Percentiles rank a stretch among this genome's conserved stretches.
These are phyloP conservation scores for Enteromius paludinosus DNA, from an alignment of 2,797 vertebrate species.

Conservation along the genomic window DNA sequence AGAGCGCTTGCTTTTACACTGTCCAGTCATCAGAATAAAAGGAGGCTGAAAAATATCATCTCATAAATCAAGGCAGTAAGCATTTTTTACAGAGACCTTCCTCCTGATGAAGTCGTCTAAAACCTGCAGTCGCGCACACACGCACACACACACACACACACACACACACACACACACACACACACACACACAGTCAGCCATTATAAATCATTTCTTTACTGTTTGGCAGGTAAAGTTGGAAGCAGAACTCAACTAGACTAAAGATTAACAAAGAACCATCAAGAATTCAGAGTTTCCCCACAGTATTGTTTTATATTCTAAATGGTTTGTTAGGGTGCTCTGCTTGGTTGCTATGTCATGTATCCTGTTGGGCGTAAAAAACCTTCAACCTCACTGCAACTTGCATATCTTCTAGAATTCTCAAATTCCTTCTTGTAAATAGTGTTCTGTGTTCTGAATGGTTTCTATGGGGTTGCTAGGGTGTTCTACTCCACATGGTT, in stretches of 20 bases:
- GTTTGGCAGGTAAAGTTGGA: slow-evolving; percentile 48
- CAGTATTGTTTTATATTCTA: not conserved
- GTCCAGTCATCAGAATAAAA: slow-evolving; percentile 47
- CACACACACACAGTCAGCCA: slow-evolving; percentile 9
- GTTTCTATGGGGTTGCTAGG: not conserved
- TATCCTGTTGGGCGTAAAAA: too few species aligned
- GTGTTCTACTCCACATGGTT: too few species aligned
- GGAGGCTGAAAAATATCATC: slow-evolving; percentile 51
- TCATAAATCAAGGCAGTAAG: slow-evolving; percentile 53
- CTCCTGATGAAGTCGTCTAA: slow-evolving; percentile 55
- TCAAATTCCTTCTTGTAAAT: not conserved
- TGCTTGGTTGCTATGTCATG: not conserved
- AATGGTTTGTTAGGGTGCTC: not conserved
- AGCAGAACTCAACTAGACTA: slow-evolving; percentile 26
- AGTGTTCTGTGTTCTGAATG: not conserved
- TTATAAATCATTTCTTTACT: slow-evolving; percentile 49
- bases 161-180: slow-evolving; percentile 46
- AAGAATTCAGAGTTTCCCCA: not conserved
- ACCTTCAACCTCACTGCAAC: not conserved
- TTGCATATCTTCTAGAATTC: not conserved
- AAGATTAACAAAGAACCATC: slow-evolving; percentile 10
- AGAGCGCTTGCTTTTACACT: slow-evolving; percentile 43
- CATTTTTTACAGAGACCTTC: slow-evolving; percentile 50
- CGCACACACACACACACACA: slow-evolving; percentile 42
- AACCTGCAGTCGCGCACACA: slow-evolving; percentile 33